Conservation (phyloP, 2,888 invertebrate species). For the Chydorus sphaericus region DNA sequence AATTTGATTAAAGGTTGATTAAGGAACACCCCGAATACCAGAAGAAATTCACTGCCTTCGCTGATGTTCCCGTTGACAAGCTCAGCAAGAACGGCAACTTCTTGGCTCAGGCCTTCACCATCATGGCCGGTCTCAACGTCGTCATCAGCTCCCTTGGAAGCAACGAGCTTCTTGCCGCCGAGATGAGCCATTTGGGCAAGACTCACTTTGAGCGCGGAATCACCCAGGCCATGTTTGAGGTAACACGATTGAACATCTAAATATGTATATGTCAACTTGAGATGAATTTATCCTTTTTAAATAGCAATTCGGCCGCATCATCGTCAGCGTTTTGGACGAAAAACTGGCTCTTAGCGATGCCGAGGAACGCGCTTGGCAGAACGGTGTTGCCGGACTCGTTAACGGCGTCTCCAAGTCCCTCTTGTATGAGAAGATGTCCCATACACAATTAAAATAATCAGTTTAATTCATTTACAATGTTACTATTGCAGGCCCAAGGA, state of each 20-base stretch:
- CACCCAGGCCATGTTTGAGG: background rate
- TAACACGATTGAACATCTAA: background rate
- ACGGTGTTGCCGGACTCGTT: constrained; percentile 17
- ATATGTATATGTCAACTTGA: too few relatives aligned
- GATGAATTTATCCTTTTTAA: background rate
- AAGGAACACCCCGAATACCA: constrained; percentile 35
- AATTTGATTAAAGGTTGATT: constrained; percentile 24
- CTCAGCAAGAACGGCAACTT: constrained; percentile 35
- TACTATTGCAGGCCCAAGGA: background rate
- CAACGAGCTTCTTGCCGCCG: constrained; percentile 1
- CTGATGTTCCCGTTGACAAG: constrained; percentile 32
- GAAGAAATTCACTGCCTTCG: constrained; percentile 34
- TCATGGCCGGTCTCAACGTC: constrained; percentile 35
- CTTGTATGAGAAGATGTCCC: background rate
- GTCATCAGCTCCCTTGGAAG: constrained; percentile 29
- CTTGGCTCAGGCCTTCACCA: constrained; percentile 38
- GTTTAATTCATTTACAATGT: background rate
- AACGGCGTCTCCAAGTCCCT: constrained; percentile 1
- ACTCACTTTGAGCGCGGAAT: constrained; percentile 4
- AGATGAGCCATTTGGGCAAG: constrained; percentile 2
- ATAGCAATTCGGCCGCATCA: constrained; percentile 17
- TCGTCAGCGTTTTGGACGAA: constrained; percentile 30
- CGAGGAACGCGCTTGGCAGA: constrained; percentile 33
- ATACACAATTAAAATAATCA: background rate
- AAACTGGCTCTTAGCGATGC: constrained; percentile 31